phyloP scores from a whole-genome alignment of 2,888 invertebrate genomes.

The Adineta ricciae region DNA sequence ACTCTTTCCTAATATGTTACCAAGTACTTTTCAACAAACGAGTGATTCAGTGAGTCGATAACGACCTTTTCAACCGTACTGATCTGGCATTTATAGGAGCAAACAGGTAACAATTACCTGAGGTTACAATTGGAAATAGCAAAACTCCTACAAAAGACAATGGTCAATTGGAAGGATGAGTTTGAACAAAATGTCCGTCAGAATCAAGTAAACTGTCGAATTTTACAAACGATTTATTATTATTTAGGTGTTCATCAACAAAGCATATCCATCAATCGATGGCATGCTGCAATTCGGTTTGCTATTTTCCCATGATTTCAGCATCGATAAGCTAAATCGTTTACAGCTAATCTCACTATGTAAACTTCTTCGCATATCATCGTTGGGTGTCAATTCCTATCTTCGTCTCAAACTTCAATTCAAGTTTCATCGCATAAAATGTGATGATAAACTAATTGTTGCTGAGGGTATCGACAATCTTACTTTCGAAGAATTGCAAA shows the following conservation, averaged over 20 bases:
- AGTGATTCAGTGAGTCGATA: slow-evolving; percentile 39
- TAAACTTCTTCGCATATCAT: slow-evolving; percentile 70
- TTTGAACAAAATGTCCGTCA: slow-evolving; percentile 61
- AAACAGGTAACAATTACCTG: slow-evolving; percentile 74
- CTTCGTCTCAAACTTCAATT: slow-evolving; percentile 80
- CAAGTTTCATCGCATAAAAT: slow-evolving; percentile 75
- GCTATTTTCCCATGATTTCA: slow-evolving; percentile 93
- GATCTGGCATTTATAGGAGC: slow-evolving; percentile 54
- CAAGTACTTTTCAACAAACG: slow-evolving; percentile 77
- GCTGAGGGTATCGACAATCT: slow-evolving; percentile 84
- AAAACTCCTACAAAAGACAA: slow-evolving; percentile 87
- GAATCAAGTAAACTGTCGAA: too few relatives aligned
- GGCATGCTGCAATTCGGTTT: slow-evolving; percentile 93
- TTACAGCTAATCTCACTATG: slow-evolving; percentile 84
- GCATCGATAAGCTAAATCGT: slow-evolving; percentile 78
- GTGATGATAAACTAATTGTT: slow-evolving; percentile 83
- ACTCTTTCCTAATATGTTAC: slow-evolving; percentile 92
- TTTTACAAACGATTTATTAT: too few relatives aligned
- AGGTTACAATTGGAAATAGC: slow-evolving; percentile 93
- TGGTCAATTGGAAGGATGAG: slow-evolving; percentile 56
- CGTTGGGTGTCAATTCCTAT: slow-evolving; percentile 65
- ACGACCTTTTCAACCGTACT: not conserved
- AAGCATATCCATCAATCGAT: slow-evolving; percentile 66
- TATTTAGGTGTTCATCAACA: slow-evolving; percentile 60
- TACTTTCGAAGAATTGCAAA: slow-evolving; percentile 76